phyloP scores from a whole-genome alignment of 2,888 invertebrate genomes.

The Athalia circularis region DNA sequence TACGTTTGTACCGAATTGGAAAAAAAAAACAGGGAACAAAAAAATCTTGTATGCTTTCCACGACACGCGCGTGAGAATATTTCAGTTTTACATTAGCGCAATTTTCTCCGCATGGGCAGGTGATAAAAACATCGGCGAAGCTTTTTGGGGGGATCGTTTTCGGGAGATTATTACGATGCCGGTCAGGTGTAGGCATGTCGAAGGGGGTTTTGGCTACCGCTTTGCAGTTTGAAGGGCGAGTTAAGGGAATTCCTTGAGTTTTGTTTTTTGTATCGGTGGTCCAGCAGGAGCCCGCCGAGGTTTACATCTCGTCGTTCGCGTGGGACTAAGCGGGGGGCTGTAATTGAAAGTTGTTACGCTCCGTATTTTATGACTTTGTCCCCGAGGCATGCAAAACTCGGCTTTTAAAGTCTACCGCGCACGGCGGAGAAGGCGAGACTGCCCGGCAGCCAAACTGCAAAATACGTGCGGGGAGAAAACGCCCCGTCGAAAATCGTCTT shows the following conservation, averaged over 20 bases:
- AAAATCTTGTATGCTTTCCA: no score
- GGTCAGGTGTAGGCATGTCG: slow-evolving; percentile 21
- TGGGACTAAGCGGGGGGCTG: slow-evolving; percentile 59
- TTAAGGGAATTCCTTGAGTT: slow-evolving; percentile 43
- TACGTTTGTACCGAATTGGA: no score
- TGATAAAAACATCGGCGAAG: not conserved
- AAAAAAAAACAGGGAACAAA: no score
- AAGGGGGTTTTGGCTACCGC: slow-evolving; percentile 4
- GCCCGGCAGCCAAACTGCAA: slow-evolving; percentile 23
- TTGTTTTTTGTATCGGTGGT: not conserved
- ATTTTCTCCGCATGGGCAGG: no score
- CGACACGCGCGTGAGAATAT: no score
- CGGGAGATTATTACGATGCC: slow-evolving; percentile 8
- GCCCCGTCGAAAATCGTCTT: slow-evolving; percentile 8
- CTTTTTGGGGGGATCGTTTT: not conserved
- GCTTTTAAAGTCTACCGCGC: slow-evolving; percentile 60
- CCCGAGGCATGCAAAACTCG: slow-evolving; percentile 68
- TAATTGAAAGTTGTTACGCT: slow-evolving; percentile 72
- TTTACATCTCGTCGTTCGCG: slow-evolving; percentile 55
- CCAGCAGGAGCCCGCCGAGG: slow-evolving; percentile 13
- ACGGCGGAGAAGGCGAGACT: slow-evolving; percentile 46
- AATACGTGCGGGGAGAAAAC: slow-evolving; percentile 40
- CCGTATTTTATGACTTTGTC: slow-evolving; percentile 70
- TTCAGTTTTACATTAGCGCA: no score
- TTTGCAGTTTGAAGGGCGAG: slow-evolving; percentile 35